Evolutionary conservation across 64 coral and sea anemone species (phyloP).

Genomic region (Platygyra sinensis): DNA sequence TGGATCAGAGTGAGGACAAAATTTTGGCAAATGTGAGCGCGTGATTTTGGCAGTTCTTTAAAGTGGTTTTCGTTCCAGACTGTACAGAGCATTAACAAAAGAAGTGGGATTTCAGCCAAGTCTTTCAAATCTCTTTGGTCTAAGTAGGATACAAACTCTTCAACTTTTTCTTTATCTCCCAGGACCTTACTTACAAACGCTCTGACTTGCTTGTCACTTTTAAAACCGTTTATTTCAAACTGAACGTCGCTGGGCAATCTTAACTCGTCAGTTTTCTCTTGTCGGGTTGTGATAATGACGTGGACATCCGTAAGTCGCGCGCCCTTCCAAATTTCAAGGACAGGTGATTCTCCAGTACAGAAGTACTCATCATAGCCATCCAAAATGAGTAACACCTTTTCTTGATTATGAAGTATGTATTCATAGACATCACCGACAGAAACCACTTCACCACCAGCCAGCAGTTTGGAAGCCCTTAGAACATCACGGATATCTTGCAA

Average conservation of each 20-base stretch:
- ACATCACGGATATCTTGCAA: not conserved
- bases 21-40: constrained; percentile 8
- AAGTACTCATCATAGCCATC: constrained; percentile 38
- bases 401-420: constrained; percentile 26
- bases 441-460: constrained; percentile 4
- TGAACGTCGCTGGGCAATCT: not conserved
- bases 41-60: not conserved
- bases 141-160: constrained; percentile 1
- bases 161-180: not conserved
- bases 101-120: constrained; percentile 21
- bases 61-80: constrained; percentile 18
- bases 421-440: not conserved
- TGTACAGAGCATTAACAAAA: constrained; percentile 23
- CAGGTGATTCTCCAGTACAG: not conserved
- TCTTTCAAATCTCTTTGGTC: not conserved
- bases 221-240: not conserved
- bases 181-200: constrained; percentile 1
- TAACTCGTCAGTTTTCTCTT: not conserved
- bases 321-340: constrained; percentile 12
- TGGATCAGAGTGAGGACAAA: constrained; percentile 19
- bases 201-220: not conserved
- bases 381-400: constrained; percentile 12
- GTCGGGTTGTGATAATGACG: constrained; percentile 9
- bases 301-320: not conserved
- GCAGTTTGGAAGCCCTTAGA: constrained; percentile 1